Evolutionary conservation across 2,888 invertebrate species (phyloP).

Genomic region (Mythimna impura): DNA sequence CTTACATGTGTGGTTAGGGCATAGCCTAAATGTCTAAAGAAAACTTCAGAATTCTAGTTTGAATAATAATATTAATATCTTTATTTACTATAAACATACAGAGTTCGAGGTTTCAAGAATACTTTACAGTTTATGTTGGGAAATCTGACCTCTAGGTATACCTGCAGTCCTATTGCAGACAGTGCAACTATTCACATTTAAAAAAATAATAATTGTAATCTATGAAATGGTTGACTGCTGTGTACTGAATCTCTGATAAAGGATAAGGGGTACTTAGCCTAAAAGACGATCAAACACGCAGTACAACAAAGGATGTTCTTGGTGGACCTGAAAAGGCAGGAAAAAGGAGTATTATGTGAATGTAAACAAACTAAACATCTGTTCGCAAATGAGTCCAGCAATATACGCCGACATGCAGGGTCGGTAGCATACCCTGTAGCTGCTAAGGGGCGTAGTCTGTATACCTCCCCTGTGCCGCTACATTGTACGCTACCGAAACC

Average conservation of each 20-base stretch:
- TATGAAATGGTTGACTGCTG: too few species aligned
- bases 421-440: conserved; percentile 87
- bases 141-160: too few species aligned
- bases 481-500: conserved; percentile 80
- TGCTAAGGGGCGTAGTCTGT: conserved; percentile 87
- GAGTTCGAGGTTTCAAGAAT: too few species aligned
- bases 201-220: too few species aligned
- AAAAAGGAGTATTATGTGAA: background rate
- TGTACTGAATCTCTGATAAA: background rate
- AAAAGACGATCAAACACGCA: too few species aligned
- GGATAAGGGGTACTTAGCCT: background rate
- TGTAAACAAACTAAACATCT: background rate
- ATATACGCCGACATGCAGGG: conserved; percentile 55
- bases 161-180: background rate
- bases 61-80: background rate
- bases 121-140: too few species aligned
- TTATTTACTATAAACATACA: too few species aligned
- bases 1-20: background rate
- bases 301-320: background rate
- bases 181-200: background rate
- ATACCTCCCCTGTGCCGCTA: conserved; percentile 84
- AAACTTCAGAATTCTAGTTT: background rate
- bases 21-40: background rate
- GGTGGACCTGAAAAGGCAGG: background rate
- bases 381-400: background rate